Percentiles rank a stretch among this genome's conserved stretches.
phyloP scores from a whole-genome alignment of 1,140 invertebrate genomes.

The Brachionus angularis region DNA sequence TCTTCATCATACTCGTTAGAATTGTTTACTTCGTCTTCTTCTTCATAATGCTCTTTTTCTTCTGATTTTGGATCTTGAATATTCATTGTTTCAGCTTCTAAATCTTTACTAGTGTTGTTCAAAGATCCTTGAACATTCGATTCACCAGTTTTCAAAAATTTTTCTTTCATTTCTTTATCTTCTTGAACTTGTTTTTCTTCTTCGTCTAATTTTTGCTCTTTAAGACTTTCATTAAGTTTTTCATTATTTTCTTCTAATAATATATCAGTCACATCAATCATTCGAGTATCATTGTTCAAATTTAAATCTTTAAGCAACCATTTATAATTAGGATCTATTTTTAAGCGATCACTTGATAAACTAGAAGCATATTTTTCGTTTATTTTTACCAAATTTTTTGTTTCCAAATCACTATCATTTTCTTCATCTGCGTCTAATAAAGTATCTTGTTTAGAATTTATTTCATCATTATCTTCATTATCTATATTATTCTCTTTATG shows the following conservation, averaged over 20 bases:
- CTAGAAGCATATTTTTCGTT: background rate
- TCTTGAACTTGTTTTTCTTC: background rate
- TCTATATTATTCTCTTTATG: conserved; percentile 3
- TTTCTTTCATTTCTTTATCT: background rate
- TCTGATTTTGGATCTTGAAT: background rate
- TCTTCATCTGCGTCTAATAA: too few species aligned
- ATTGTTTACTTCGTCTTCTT: background rate
- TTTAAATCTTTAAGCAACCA: conserved; percentile 32
- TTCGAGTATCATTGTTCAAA: conserved; percentile 7
- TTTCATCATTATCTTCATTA: background rate
- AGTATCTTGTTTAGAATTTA: too few species aligned
- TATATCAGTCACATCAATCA: conserved; percentile 38
- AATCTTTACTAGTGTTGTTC: conserved; percentile 14
- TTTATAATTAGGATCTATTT: conserved; percentile 29
- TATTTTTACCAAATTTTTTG: background rate
- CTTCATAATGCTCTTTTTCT: background rate
- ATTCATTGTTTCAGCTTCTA: conserved; percentile 17
- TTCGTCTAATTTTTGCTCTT: background rate
- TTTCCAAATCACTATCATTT: too few species aligned
- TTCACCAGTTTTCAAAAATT: background rate
- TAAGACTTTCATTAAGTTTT: background rate
- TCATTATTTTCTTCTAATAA: background rate
- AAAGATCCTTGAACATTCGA: conserved; percentile 1
- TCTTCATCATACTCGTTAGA: background rate
- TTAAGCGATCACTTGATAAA: background rate